Conservation (phyloP, 2,888 invertebrate genomes). For the Eupithecia dodoneata region DNA sequence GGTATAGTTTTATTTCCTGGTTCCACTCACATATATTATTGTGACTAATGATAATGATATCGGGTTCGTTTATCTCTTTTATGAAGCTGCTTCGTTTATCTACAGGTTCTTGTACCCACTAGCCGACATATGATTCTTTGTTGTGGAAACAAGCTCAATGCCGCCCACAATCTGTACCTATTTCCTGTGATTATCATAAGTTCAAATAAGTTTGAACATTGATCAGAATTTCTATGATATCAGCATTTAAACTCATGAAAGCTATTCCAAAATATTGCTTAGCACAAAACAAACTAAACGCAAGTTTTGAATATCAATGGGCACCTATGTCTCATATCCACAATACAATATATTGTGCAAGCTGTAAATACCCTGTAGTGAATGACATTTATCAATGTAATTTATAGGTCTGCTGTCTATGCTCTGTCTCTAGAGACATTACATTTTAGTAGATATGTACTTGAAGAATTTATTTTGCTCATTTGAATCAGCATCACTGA, state of each 20-base stretch:
- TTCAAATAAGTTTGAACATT: background rate
- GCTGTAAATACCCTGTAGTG: background rate
- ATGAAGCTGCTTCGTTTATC: slow-evolving; percentile 22
- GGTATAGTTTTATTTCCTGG: background rate
- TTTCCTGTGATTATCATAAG: background rate
- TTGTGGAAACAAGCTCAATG: slow-evolving; percentile 18
- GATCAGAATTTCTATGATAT: background rate
- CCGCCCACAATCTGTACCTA: slow-evolving; percentile 30
- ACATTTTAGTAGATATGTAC: background rate
- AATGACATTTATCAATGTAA: background rate
- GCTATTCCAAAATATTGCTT: background rate
- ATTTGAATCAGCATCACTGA: no score
- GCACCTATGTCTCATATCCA: background rate
- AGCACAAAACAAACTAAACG: background rate
- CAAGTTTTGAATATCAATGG: background rate
- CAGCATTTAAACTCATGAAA: background rate
- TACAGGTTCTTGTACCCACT: background rate
- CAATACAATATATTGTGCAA: background rate
- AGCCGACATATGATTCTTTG: slow-evolving; percentile 17
- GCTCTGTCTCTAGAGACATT: background rate
- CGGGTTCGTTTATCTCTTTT: slow-evolving; percentile 5
- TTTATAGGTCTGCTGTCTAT: background rate
- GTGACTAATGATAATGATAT: slow-evolving; percentile 52
- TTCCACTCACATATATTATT: slow-evolving; percentile 34
- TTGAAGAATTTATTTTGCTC: background rate